These are phyloP conservation scores for Capromys pilorides DNA, from an alignment of 2,797 vertebrate genomes.

Conservation along the genomic window DNA sequence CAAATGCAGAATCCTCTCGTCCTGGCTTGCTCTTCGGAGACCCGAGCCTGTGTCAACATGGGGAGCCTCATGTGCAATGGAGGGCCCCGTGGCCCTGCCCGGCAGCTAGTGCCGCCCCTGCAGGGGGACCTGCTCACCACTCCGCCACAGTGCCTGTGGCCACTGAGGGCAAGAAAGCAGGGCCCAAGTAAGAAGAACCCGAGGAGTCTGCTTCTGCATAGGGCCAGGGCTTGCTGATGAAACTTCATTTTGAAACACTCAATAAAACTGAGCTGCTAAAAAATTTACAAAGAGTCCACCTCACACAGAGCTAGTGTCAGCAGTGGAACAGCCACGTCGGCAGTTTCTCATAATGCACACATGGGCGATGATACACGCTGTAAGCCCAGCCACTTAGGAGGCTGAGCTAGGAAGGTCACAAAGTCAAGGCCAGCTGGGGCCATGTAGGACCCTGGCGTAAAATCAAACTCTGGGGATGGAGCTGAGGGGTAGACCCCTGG, in stretches of 20 bases:
- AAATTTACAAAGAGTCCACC: background rate
- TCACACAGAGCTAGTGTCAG: background rate
- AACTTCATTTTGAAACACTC: background rate
- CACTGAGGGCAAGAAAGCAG: background rate
- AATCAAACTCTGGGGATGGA: background rate
- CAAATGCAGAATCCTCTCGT: slow-evolving; percentile 90
- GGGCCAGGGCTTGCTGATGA: background rate
- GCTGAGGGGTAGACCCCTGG: background rate
- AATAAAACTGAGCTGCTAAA: background rate
- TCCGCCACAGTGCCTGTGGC: background rate
- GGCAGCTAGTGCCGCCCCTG: background rate
- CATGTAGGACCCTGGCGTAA: background rate
- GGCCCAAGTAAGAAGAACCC: background rate
- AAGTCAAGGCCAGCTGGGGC: background rate
- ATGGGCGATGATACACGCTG: background rate
- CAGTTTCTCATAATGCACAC: background rate
- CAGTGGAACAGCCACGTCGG: background rate
- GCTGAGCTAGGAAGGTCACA: background rate
- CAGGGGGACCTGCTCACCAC: background rate
- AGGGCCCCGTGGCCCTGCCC: background rate
- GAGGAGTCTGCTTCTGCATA: background rate
- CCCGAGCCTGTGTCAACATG: background rate
- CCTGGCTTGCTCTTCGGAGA: slow-evolving; percentile 88
- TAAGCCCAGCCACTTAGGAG: background rate
- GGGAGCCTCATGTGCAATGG: background rate